Evolutionary conservation across 2,888 invertebrate species (phyloP).

Genomic region (Panzeria rudis): DNA sequence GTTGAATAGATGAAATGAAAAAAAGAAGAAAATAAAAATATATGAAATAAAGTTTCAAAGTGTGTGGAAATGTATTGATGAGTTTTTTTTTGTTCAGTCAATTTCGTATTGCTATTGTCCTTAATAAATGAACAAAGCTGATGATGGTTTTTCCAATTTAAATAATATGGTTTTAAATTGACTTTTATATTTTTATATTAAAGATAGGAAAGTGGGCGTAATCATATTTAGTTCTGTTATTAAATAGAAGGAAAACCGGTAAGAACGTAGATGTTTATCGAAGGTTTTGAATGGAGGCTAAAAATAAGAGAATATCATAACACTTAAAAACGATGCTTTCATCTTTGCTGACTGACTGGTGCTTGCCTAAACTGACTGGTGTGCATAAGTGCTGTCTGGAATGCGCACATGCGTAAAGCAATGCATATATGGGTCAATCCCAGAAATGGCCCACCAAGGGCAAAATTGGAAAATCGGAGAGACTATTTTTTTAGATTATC

Average conservation of each 20-base stretch:
- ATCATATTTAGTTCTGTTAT: neutral
- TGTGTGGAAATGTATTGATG: conserved; percentile 5
- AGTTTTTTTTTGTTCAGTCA: neutral
- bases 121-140: neutral
- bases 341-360: too few species aligned
- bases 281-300: too few species aligned
- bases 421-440: too few species aligned
- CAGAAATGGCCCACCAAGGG: too few species aligned
- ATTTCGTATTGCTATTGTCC: conserved; percentile 9
- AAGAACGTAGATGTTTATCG: too few species aligned
- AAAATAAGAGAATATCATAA: too few species aligned
- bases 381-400: too few species aligned
- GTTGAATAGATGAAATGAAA: neutral
- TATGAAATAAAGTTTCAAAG: neutral
- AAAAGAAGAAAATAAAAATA: neutral
- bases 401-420: too few species aligned
- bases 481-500: too few species aligned
- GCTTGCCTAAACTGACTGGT: too few species aligned
- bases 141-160: conserved; percentile 21
- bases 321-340: too few species aligned
- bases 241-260: neutral
- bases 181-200: neutral
- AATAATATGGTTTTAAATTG: conserved; percentile 26
- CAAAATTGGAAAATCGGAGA: too few species aligned
- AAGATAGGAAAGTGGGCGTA: neutral